Evolutionary conservation across 1,140 invertebrate species (phyloP).

Genomic region (Sesamia nonagrioides): DNA sequence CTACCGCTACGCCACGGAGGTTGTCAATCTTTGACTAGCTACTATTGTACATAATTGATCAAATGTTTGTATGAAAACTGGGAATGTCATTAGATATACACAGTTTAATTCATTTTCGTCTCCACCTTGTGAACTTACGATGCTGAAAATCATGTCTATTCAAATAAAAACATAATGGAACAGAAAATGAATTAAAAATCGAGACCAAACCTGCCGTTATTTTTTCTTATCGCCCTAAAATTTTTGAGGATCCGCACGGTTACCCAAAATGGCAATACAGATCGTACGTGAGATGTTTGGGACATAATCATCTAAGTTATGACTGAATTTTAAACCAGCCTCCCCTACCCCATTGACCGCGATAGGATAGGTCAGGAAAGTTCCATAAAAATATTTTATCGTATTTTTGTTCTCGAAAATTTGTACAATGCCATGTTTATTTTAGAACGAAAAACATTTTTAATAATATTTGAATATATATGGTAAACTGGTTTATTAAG

Average conservation of each 20-base stretch:
- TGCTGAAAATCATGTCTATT: too few species aligned
- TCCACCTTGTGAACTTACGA: too few species aligned
- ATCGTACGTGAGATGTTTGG: conserved; percentile 80
- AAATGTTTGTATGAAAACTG: too few species aligned
- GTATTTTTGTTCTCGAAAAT: conserved; percentile 1
- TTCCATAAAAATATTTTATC: conserved; percentile 58
- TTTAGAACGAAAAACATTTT: not conserved
- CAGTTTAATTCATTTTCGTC: too few species aligned
- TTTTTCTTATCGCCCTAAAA: conserved; percentile 68
- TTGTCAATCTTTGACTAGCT: too few species aligned
- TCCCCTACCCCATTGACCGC: conserved; percentile 56
- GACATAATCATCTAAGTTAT: conserved; percentile 69
- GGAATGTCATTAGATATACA: too few species aligned
- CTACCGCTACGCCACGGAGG: too few species aligned
- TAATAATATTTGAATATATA: not conserved
- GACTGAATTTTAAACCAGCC: conserved; percentile 72
- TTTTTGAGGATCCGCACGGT: conserved; percentile 63
- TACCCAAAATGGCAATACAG: conserved; percentile 76
- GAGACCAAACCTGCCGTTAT: conserved; percentile 48
- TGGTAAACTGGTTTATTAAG: too few species aligned
- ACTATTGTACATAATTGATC: too few species aligned
- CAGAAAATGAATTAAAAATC: conserved; percentile 35
- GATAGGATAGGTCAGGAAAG: conserved; percentile 55
- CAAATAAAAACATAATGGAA: not conserved
- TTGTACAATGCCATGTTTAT: conserved; percentile 2